These are phyloP conservation scores for Meriones unguiculatus DNA, from an alignment of 2,113 vertebrate genomes.

Conservation along the genomic window DNA sequence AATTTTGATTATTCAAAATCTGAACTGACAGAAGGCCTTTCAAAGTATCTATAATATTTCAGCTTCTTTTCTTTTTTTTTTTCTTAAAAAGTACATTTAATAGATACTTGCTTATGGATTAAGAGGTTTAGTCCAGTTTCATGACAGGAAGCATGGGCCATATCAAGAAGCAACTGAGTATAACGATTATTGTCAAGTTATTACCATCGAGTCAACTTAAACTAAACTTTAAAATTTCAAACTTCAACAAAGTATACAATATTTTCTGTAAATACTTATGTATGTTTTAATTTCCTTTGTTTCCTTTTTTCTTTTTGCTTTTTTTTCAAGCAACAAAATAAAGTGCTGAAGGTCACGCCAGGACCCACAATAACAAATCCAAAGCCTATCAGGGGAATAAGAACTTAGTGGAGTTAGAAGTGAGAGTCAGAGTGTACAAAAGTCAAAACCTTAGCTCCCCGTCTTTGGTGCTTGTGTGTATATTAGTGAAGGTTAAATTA, in stretches of 20 bases:
- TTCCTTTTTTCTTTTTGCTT: not conserved
- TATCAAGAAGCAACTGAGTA: not conserved
- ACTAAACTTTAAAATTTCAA: not conserved
- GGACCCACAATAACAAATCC: not conserved
- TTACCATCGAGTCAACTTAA: conserved; percentile 16
- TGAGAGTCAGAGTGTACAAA: not conserved
- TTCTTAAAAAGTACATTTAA: no score
- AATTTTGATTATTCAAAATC: not conserved
- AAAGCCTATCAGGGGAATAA: not conserved
- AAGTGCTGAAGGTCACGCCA: not conserved
- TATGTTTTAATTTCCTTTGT: not conserved
- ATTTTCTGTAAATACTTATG: not conserved
- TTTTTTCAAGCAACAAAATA: not conserved
- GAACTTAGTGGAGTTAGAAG: not conserved
- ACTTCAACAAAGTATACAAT: not conserved
- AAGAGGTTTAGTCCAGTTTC: no score
- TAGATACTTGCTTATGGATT: not conserved
- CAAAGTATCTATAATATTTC: not conserved
- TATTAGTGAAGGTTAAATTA: not conserved
- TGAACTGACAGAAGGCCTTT: not conserved
- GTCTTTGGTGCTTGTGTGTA: not conserved
- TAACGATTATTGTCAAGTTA: conserved; percentile 17
- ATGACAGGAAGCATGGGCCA: not conserved
- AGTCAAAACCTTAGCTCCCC: not conserved
- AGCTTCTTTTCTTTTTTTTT: not conserved